Base-by-base conservation (phyloP, 2,888 invertebrate species). In the Parascotia fuliginaria region DNA sequence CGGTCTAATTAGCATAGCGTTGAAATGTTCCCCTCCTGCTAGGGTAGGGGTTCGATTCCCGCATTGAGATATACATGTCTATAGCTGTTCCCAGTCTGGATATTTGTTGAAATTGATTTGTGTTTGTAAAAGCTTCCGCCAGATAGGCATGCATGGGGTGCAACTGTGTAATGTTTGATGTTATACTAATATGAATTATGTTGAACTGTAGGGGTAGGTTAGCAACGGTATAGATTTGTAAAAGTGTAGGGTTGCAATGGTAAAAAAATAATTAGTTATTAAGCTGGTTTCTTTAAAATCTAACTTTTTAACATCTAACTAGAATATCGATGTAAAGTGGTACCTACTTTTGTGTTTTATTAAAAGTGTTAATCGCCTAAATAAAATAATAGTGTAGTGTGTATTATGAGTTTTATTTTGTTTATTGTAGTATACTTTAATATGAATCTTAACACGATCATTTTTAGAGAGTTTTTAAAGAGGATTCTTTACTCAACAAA, bases 121-220 rank as follows among this genome's bases (percentile, higher is more conserved):
- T 44, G 36, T 50, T 40, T 40, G 29, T 31, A 36, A 40, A 43
- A 39, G 28, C 50, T 29, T 31, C 36, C 37, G 16, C 36, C 19
- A 36, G 34, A 41, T 37, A 32, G 41, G 36, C 34, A 45, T 41
- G 36, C 41, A 41, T 29, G 41, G 50, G 40, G 70, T 68, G 65
- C 55, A 60, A 63, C 62, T 55, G n/a, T 12, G 38, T 13, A 33
- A 57, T 52, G 43, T 39, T 58, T 62, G 51, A 51, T 59, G 41
- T 59, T 62, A 43, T 57, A 51, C 59, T 6, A 9, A 12, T 32
- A 24, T 24, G 3, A 24, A 9, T 6, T 24, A 28, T 15, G 6
- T 36, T 12, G 11, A 3, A 36, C 9, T 19, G 19, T 19, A 36
- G 19, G 19, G 19, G 36, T 6, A 19, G 12, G 19, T n/a, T n/a